These are phyloP conservation scores for Lasioglossum vierecki DNA, from an alignment of 2,888 invertebrate species.

Conservation along the genomic window DNA sequence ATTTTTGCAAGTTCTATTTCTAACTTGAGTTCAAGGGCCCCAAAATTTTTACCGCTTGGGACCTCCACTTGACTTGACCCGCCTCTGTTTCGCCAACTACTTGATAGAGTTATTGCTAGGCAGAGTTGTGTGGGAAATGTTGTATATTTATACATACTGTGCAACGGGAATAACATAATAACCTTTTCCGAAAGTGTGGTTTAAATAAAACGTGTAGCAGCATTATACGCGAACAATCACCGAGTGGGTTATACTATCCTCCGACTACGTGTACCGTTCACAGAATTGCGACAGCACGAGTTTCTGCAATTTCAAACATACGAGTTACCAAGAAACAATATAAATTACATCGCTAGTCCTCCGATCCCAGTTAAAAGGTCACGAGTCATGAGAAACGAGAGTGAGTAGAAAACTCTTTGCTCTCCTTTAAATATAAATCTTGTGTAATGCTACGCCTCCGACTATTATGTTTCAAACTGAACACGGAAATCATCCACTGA, in stretches of 20 bases:
- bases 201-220: background rate
- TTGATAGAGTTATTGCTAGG: background rate
- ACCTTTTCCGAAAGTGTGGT: background rate
- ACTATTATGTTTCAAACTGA: background rate
- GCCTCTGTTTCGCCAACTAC: background rate
- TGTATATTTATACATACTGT: background rate
- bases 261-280: background rate
- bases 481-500: background rate
- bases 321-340: conserved; percentile 25
- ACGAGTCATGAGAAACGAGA: conserved; percentile 37
- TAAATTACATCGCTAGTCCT: conserved; percentile 31
- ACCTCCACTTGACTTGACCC: too few relatives aligned
- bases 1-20: too few relatives aligned
- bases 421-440: conserved; percentile 15
- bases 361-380: conserved; percentile 35
- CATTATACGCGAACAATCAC: conserved; percentile 14
- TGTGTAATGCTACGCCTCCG: background rate
- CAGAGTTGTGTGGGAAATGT: background rate
- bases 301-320: conserved; percentile 24
- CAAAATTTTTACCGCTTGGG: too few relatives aligned
- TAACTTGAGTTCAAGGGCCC: too few relatives aligned
- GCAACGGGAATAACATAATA: background rate
- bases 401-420: conserved; percentile 8
- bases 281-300: conserved; percentile 30
- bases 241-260: background rate